Evolutionary conservation across 2,797 vertebrate species (phyloP).

Genomic region (Avahi laniger): DNA sequence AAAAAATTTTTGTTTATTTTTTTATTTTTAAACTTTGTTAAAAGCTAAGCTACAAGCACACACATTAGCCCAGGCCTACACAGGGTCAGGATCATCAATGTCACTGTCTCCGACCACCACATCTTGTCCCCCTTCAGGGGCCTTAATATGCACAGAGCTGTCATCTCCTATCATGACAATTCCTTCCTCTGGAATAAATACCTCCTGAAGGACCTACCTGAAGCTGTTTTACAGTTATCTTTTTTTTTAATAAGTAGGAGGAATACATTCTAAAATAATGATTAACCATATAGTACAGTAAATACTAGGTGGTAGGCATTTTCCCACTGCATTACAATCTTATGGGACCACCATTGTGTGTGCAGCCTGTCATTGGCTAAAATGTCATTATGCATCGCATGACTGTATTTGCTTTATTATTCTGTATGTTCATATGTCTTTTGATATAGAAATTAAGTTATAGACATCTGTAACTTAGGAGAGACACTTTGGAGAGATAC

Average conservation of each 20-base stretch:
- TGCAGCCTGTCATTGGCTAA: neutral
- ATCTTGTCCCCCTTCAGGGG: too few relatives aligned
- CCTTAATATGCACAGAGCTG: too few relatives aligned
- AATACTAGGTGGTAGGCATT: neutral
- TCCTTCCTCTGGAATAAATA: neutral
- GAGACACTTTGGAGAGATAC: neutral
- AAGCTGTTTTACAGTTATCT: neutral
- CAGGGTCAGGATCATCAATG: too few relatives aligned
- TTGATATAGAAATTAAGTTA: neutral
- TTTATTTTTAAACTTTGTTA: too few relatives aligned
- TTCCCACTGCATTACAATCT: neutral
- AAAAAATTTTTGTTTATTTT: too few relatives aligned
- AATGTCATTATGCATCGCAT: neutral
- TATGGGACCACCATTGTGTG: neutral
- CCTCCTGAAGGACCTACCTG: neutral
- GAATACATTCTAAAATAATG: neutral
- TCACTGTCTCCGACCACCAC: too few relatives aligned
- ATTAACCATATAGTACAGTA: neutral
- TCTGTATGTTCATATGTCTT: neutral
- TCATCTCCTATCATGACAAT: neutral
- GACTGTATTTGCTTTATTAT: neutral
- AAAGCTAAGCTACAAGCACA: too few relatives aligned
- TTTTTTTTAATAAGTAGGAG: neutral
- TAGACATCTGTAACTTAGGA: neutral
- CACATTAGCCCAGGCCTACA: neutral